Base-by-base conservation (phyloP, 2,888 invertebrate genomes). In the Tachystola acroxantha region DNA sequence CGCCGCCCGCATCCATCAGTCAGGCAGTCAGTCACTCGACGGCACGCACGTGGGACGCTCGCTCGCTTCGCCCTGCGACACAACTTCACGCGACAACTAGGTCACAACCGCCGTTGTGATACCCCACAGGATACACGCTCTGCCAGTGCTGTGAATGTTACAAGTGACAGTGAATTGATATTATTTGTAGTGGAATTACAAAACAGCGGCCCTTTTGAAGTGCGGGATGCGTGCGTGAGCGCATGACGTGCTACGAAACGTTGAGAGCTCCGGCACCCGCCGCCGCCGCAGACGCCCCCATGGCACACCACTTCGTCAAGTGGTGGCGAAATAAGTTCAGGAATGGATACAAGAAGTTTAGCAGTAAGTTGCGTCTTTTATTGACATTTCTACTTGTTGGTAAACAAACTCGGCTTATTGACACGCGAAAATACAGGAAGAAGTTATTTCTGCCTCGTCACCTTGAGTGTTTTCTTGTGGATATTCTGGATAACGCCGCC, bases 281-380 rank as follows among this genome's bases (percentile, higher is more conserved):
- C 30, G 27, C 27, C 27, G 29, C 78, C 77, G 78, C 76, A 66
- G 82, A 80, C 85, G 85, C 82, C 88, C 89, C 89, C 88, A 91
- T 91, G 91, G 91, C 91, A 84, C 90, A 90, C 87, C 91, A 91
- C 89, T 89, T 92, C 75, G 91, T 91, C 81, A 91, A 91, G 89
- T 92, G 92, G 92, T 91, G 91, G 91, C 91, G 91, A 88, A 90
- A 90, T 80, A 91, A 91, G 88, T 91, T 91, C 87, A 89, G 91
- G 80, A 91, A 90, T 88, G 91, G 91, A 86, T 92, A 91, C 80
- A 91, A 91, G 85, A 91, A 91, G 77, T 91, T 92, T 77, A 90
- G 91, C 88, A 89, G 91, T 92, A 88, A 89, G 87, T 81, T 16
- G 10, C 9, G n/a, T 16, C n/a, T 11, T 3, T 14, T 14, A 36